Base-by-base conservation (phyloP, 2,113 vertebrate genomes). In the Epinephelus moara region DNA sequence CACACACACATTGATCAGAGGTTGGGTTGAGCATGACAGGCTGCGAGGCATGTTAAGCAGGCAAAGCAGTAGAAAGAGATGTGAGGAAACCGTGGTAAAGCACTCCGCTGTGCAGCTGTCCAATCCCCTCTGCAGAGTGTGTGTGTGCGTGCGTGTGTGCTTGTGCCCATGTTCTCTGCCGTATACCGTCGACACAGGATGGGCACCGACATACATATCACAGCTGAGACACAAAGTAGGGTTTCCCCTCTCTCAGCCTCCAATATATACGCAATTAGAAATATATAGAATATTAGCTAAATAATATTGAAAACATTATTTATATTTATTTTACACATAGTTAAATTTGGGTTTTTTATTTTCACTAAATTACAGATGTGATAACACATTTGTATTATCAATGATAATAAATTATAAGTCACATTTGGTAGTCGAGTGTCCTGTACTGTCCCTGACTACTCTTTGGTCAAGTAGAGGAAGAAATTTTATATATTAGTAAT, bases 1-100 rank as follows among this genome's bases (percentile, higher is more conserved):
- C 52, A 23, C 47, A 76, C 61, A 82, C 85, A 82, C 85, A 91
- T 92, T 94, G 95, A 95, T 94, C 92, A 95, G 91, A 84, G 89
- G 91, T 91, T 92, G 91, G 85, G 92, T 92, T 95, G 91, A 94
- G 91, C 87, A 61, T 88, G 71, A 88, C 70, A 75, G 81, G 85
- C 87, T 82, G 92, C 62, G 64, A 82, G 86, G 94, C 90, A 94
- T 94, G 91, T 92, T 88, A 91, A 93, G 81, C 82, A 86, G 86
- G 82, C 63, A 83, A 85, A 92, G 85, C 89, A 89, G 82, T 81
- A 84, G 92, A 89, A 80, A 89, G 78, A 70, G 78, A 92, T 19
- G 73, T 75, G 82, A 81, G 81, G 72, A 89, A 84, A 81, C 74
- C 40, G 47, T 27, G 66, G 81, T 64, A 73, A 85, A 86, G 70